A percentile compares a stretch with the other conserved stretches of the same genome.
phyloP scores from a whole-genome alignment of 2,888 invertebrate genomes.

The Protodeltote pygarga region DNA sequence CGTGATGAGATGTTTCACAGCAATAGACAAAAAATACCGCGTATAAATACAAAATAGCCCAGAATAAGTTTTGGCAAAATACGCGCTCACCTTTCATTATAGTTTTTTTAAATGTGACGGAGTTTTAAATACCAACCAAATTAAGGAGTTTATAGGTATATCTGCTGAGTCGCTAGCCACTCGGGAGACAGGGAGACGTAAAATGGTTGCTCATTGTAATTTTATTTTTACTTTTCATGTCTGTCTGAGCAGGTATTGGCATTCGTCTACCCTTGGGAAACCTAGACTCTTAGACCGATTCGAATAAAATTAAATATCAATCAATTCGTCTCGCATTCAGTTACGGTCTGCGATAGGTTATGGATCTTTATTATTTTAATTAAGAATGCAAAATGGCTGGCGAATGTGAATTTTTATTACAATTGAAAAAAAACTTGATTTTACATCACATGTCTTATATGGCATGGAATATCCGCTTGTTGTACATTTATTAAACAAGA shows the following conservation, averaged over 20 bases:
- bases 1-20: conserved; percentile 37
- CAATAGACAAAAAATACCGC: conserved; percentile 39
- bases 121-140: conserved; percentile 37
- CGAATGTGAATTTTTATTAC: conserved; percentile 35
- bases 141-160: conserved; percentile 25
- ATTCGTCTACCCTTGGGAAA: conserved; percentile 27
- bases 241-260: conserved; percentile 21
- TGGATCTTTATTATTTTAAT: conserved; percentile 41
- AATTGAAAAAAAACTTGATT: conserved; percentile 28
- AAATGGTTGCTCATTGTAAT: conserved; percentile 10
- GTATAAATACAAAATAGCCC: conserved; percentile 44
- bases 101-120: conserved; percentile 26
- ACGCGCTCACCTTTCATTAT: conserved; percentile 42
- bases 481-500: conserved; percentile 10
- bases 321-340: conserved; percentile 45
- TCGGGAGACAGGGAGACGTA: conserved; percentile 16
- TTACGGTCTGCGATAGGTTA: conserved; percentile 28
- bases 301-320: conserved; percentile 37
- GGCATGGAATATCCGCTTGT: not conserved
- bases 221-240: conserved; percentile 8
- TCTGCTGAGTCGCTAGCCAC: conserved; percentile 17
- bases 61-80: conserved; percentile 41
- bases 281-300: conserved; percentile 23
- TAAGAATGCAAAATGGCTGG: conserved; percentile 41
- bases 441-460: conserved; percentile 12